A percentile compares a stretch with the other conserved stretches of the same genome.
Conservation (phyloP, 2,888 invertebrate genomes). For the Mesorhabditis sp. region DNA sequence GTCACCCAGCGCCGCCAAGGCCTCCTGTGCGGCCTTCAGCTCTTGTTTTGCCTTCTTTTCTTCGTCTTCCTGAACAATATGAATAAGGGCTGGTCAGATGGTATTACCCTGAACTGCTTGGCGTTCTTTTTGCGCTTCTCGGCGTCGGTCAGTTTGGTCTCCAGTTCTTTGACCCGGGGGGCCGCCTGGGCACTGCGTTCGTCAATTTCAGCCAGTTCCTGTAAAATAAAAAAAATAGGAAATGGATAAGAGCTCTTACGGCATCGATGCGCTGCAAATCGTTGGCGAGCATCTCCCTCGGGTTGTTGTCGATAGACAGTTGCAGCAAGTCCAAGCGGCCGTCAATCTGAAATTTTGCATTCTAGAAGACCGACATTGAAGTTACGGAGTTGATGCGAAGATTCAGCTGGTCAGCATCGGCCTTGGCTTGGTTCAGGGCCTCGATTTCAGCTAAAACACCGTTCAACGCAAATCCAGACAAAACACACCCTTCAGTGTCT, state of each 20-base stretch:
- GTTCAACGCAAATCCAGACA: too few species aligned
- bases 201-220: slow-evolving; percentile 12
- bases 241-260: not conserved
- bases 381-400: too few species aligned
- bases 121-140: slow-evolving; percentile 38
- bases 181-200: slow-evolving; percentile 7
- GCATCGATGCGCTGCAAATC: not conserved
- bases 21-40: slow-evolving; percentile 21
- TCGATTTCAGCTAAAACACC: too few species aligned
- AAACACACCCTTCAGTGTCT: too few species aligned
- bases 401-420: too few species aligned
- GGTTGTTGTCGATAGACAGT: too few species aligned
- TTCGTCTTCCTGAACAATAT: slow-evolving; percentile 24
- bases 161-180: slow-evolving; percentile 16
- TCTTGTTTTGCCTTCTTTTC: slow-evolving; percentile 30
- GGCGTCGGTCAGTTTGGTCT: slow-evolving; percentile 20
- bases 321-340: too few species aligned
- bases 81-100: not conserved
- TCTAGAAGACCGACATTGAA: too few species aligned
- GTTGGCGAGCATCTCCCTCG: not conserved
- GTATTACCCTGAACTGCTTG: slow-evolving; percentile 21
- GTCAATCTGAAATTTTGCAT: too few species aligned
- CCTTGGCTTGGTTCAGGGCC: too few species aligned
- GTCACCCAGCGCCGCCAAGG: slow-evolving; percentile 1
- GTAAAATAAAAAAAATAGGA: not conserved